Base-by-base conservation (phyloP, 2,888 invertebrate genomes). In the Sarcophaga subvicina region DNA sequence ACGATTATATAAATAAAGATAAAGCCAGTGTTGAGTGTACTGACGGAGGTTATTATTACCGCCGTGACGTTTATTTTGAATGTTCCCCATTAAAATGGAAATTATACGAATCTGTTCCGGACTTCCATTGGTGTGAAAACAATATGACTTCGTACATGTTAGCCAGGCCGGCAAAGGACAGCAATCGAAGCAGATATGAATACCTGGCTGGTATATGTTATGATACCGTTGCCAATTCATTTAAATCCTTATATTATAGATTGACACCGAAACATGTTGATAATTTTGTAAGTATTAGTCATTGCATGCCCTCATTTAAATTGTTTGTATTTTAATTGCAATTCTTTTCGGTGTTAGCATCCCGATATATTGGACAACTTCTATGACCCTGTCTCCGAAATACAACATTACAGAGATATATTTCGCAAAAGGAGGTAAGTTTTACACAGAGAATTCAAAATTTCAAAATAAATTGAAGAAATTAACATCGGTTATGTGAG, bases 191-290 rank as follows among this genome's bases (percentile, higher is more conserved):
- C 54, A 4, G 12, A 8, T 71, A 59, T 25, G 6, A 75, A 14
- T 70, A 80, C 60, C 49, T 76, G 4, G 80, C 84, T 17, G 80
- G 75, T 0, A 47, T 84, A 45, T 84, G 84, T 22, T 76, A 71
- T 60, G 71, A 84, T 22, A 73, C 49, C n/a, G 12, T 20, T 14
- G 54, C 75, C n/a, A 49, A 71, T 11, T 47, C 75, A 3, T 27
- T 84, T 20, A 47, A 59, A n/a, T 71, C 80, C 2, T 4, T 84
- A 20, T 54, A 66, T 17, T 80, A 76, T 59, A 64, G 27, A 1
- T 37, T 76, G 2, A 1, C 80, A 12, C 25, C 79, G 14, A 76
- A 71, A 47, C 17, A 64, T 27, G 20, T n/a, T 1, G 17, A 49
- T 6, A 4, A 63, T 49, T 22, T 63, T 72, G 70, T 79, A 79